Evolutionary conservation across 2,113 vertebrate genomes (phyloP), one percentile per base, ranked within the genome.

Genomic region (Gadus chalcogrammus): DNA sequence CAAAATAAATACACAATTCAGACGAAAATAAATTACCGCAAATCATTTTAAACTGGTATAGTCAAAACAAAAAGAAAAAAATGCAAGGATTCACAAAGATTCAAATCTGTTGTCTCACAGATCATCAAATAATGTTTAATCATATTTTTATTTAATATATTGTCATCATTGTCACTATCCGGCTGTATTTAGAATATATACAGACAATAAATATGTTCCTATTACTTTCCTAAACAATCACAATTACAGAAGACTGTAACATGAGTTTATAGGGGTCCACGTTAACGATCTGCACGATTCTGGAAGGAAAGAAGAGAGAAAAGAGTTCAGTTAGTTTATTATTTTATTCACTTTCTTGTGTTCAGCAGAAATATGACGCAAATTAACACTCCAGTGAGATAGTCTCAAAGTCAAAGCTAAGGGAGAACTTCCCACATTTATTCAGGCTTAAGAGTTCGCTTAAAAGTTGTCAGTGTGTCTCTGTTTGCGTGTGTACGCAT

Each of bases 1-100:
- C 92, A 94, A 95, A 98, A 97, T 97, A 98, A 98, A 98, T 97
- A 98, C 92, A 97, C 92, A 86, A 81, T 91, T 94, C 92, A 93
- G 83, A 95, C 91, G 92, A 93, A 84, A 98, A 96, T 98, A 96
- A 95, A 96, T 98, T 91, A 93, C 80, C 42, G 85, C 78, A 89
- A 88, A 87, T 87, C 86, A 90, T 71, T 71, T 75, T 79, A 82
- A 79, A 87, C 38, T 71, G 88, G 81, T 82, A 84, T 74, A 78
- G 69, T 79, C 65, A 67, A 42, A 77, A 74, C 70, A 79, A 87
- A 84, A 79, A 83, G 70, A 65, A 80, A 81, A 63, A 71, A 87
- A 87, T 84, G 82, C 78, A 83, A 87, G 77, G 88, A 86, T 91
- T 92, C 88, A 92, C 90, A 89, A 88, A 81, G 85, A 88, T 80